Evolutionary conservation across 1,140 invertebrate genomes (phyloP), one percentile per base, ranked within the genome.

Genomic region (Magallana ariakensis): DNA sequence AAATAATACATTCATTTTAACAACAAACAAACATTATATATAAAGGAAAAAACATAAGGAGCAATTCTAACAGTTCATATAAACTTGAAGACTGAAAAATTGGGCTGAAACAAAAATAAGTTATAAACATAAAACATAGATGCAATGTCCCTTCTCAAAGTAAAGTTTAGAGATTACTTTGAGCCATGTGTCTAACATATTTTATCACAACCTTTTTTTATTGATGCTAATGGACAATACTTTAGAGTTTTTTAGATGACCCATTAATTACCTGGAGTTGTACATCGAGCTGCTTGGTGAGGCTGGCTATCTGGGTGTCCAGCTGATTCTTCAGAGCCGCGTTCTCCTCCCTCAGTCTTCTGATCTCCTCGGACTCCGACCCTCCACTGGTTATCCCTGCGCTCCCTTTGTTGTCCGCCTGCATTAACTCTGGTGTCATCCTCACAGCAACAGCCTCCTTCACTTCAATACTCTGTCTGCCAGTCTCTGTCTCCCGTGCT

Each of bases 281-380:
- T 56, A 94, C 90, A 85, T 93, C 97, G 6, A 97, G 95, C 89
- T 97, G 96, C 92, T 96, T 96, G 91, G 97, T 96, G 19, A 97
- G 95, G 9, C 90, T 91, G 9, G 89, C 89, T n/a, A 92, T 92
- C 53, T 94, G 93, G 55, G 92, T 89, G 82, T 92, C 90, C 19
- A 93, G 56, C 19, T 92, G 85, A 22, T 86, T 86, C 54, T 89
- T 91, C 82, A 91, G 54, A 13, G 53, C 87, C 15, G 84, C 84
- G 22, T 93, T 83, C 75, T 94, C 91, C 9, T 89, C 86, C 57
- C 90, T 85, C 66, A 89, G 80, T 22, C 85, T 88, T 26, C 86
- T 83, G 0, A 91, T 66, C 60, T 89, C 85, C 53, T 84, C 87
- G 53, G 80, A 22, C 1, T 80, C 46, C n/a, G 84, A 33, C 54